Evolutionary conservation across 2,888 invertebrate species (phyloP).

Genomic region (Zygothrica quintamaculata): DNA sequence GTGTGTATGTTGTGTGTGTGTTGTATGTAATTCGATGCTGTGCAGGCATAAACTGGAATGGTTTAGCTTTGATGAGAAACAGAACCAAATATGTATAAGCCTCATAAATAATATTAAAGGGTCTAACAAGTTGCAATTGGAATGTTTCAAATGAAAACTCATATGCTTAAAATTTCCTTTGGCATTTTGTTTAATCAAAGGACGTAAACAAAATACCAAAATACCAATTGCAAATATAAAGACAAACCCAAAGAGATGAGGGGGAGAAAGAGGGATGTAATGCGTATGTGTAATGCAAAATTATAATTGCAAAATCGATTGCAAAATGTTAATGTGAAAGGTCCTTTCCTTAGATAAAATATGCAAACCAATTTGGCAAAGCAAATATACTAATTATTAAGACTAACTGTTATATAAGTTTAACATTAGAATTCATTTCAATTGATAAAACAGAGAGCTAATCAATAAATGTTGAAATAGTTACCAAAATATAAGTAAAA

Average conservation of each 20-base stretch:
- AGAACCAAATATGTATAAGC: slow-evolving; percentile 16
- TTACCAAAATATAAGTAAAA: neutral
- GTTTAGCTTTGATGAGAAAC: slow-evolving; percentile 35
- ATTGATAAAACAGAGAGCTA: too few relatives aligned
- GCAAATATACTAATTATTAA: neutral
- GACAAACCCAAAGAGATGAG: slow-evolving; percentile 7
- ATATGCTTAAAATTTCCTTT: neutral
- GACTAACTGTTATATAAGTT: slow-evolving; percentile 7
- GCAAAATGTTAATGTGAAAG: slow-evolving; percentile 8
- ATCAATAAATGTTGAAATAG: neutral
- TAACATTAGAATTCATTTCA: too few relatives aligned
- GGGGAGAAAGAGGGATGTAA: slow-evolving; percentile 10
- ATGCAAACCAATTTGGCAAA: slow-evolving; percentile 6
- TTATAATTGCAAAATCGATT: slow-evolving; percentile 24
- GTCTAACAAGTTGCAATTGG: neutral
- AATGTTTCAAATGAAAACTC: too few relatives aligned
- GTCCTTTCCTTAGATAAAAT: slow-evolving; percentile 3
- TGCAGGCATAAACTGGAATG: slow-evolving; percentile 1
- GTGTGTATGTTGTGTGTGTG: slow-evolving; percentile 64
- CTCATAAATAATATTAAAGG: slow-evolving; percentile 55
- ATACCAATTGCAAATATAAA: slow-evolving; percentile 7
- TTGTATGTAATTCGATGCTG: slow-evolving; percentile 38
- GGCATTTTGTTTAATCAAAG: slow-evolving; percentile 32
- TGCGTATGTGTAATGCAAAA: slow-evolving; percentile 15
- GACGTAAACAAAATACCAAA: slow-evolving; percentile 15